Evolutionary conservation across 2,113 vertebrate species (phyloP).

Genomic region (Notothenia coriiceps): DNA sequence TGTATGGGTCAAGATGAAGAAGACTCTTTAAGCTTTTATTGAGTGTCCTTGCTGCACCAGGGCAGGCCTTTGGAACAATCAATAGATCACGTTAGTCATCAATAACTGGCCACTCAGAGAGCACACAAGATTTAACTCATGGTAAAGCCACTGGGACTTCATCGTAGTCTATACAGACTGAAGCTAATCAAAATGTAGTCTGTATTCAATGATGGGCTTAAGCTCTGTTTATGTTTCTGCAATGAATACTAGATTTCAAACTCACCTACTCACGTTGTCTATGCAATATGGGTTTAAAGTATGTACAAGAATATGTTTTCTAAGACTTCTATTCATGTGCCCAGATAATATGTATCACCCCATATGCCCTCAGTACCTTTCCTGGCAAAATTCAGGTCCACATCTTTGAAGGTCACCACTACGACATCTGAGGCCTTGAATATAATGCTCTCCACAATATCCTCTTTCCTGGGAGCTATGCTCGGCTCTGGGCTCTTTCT

Average conservation of each 20-base stretch:
- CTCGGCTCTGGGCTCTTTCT: constrained; percentile 91
- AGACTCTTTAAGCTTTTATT: constrained; percentile 57
- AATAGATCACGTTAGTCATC: constrained; percentile 65
- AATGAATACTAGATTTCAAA: constrained; percentile 4
- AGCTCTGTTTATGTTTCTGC: constrained; percentile 22
- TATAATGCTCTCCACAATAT: constrained; percentile 96
- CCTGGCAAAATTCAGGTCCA: constrained; percentile 95
- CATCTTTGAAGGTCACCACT: constrained; percentile 97
- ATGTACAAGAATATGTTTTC: neutral
- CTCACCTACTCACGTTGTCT: neutral
- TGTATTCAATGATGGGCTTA: constrained; percentile 29
- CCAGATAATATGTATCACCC: constrained; percentile 11
- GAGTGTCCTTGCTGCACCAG: constrained; percentile 55
- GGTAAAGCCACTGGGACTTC: constrained; percentile 45
- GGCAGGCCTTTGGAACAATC: constrained; percentile 68
- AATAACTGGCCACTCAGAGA: constrained; percentile 52
- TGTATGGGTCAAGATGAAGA: constrained; percentile 49
- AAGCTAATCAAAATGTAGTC: constrained; percentile 38
- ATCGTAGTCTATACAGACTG: constrained; percentile 43
- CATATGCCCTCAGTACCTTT: constrained; percentile 87
- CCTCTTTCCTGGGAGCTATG: constrained; percentile 92
- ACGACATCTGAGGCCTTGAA: constrained; percentile 98
- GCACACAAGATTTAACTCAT: constrained; percentile 54
- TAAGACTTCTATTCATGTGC: neutral
- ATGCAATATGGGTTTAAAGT: neutral